Base-by-base conservation (phyloP, 2,888 invertebrate genomes). In the Dichetophora obliterata region DNA sequence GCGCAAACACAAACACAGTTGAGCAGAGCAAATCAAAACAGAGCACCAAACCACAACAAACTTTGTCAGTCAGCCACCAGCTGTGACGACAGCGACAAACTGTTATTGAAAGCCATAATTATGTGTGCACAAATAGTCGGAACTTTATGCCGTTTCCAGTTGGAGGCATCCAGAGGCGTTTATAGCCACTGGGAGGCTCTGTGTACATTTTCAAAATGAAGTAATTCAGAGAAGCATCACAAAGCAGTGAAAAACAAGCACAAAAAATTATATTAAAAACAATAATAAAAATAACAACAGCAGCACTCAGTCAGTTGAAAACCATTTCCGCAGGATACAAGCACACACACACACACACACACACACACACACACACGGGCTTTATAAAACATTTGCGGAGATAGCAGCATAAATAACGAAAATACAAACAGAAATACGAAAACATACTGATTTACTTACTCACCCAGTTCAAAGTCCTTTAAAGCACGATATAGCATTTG, bases 401-500 rank as follows among this genome's bases (percentile, higher is more conserved):
- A 43, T 43, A 43, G 43, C 43, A 43, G 66, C 75, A 75, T 19
- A 57, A 43, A 24, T 69, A 48, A 59, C 57, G 14, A 24, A 73
- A 73, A 73, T 50, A 61, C 75, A 66, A 65, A n/a, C 34, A 57
- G 43, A 11, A 43, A 43, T 11, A 43, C 43, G 27, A 27, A 63
- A 75, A 71, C 78, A 80, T 82, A 63, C 63, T 54, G 22, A 43
- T 43, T 43, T 14, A 43, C 43, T 31, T 31, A 11, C 16, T 69
- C 22, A 22, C 63, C 43, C 66, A 74, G 78, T 79, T 79, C 79
- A 79, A 78, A 79, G 78, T 65, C 77, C 78, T 78, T 73, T 75
- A 11, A 59, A 65, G 57, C 70, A 22, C 19, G 31, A 65, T 52
- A 65, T 54, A 57, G 24, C 68, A 59, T 37, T 59, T 68, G 24